phyloP scores from a whole-genome alignment of 2,113 vertebrate species.

The Perca fluviatilis region DNA sequence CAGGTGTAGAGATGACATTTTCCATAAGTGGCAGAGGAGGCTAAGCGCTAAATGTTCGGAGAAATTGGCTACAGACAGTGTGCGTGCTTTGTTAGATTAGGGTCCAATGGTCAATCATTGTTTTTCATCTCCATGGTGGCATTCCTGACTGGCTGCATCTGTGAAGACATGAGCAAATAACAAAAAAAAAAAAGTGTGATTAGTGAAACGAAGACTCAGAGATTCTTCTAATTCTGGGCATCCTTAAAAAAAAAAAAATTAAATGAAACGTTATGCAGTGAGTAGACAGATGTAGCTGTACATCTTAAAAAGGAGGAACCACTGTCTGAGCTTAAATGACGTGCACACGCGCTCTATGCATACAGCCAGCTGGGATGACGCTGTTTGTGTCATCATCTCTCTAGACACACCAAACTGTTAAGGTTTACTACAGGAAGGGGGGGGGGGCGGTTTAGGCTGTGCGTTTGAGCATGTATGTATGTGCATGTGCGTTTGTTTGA shows the following conservation, averaged over 20 bases:
- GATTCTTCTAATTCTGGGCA: background rate
- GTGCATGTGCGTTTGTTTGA: constrained; percentile 60
- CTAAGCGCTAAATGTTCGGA: constrained; percentile 16
- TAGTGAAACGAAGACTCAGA: constrained; percentile 10
- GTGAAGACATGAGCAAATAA: constrained; percentile 56
- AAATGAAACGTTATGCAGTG: background rate
- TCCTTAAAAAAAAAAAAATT: background rate
- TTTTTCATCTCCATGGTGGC: constrained; percentile 15
- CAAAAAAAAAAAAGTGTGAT: background rate
- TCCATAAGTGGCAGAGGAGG: constrained; percentile 27
- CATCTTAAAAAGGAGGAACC: background rate
- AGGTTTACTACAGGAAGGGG: constrained; percentile 22
- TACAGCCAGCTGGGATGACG: constrained; percentile 25
- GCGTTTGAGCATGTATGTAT: constrained; percentile 5
- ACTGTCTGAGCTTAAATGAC: constrained; percentile 10
- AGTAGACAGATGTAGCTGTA: background rate
- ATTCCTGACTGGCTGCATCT: constrained; percentile 50
- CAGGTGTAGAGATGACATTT: constrained; percentile 21
- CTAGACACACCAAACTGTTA: constrained; percentile 44
- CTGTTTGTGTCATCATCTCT: constrained; percentile 29
- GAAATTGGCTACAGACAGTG: constrained; percentile 1
- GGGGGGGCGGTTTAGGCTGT: background rate
- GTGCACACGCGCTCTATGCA: background rate
- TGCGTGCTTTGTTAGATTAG: background rate
- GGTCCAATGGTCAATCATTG: background rate